Percentiles rank a stretch among this genome's conserved stretches.
Conservation (phyloP, 1,140 invertebrate species). For the Temnothorax longispinosus region DNA sequence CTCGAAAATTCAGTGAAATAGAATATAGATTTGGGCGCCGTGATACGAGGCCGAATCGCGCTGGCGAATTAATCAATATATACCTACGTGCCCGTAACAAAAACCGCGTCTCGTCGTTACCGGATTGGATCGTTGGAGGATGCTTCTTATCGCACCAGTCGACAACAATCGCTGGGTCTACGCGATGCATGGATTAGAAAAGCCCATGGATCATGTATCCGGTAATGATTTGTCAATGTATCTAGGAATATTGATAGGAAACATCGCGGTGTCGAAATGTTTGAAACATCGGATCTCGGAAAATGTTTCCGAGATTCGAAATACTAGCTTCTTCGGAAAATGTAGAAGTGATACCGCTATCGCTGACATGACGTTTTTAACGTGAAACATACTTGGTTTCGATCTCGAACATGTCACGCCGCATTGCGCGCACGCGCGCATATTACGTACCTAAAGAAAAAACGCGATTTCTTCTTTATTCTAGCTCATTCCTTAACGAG, state of each 20-base stretch:
- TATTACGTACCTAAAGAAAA: neutral
- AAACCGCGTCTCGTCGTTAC: neutral
- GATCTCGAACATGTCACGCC: neutral
- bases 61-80: neutral
- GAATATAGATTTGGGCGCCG: neutral
- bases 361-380: neutral
- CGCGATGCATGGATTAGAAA: constrained; percentile 77
- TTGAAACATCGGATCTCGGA: too few species aligned
- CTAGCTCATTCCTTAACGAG: neutral
- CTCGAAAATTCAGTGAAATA: neutral
- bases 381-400: neutral
- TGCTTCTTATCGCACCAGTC: constrained; percentile 68
- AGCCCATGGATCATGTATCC: constrained; percentile 74
- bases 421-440: too few species aligned
- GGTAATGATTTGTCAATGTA: constrained; percentile 69
- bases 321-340: neutral
- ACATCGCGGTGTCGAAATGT: neutral
- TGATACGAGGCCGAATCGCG: neutral
- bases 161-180: constrained; percentile 78
- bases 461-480: neutral
- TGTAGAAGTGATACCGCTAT: neutral
- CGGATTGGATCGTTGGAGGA: constrained; percentile 51
- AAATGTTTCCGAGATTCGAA: neutral
- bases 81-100: neutral
- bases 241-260: neutral